Evolutionary conservation across 2,888 invertebrate species (phyloP).

Genomic region (Bellardia bayeri): DNA sequence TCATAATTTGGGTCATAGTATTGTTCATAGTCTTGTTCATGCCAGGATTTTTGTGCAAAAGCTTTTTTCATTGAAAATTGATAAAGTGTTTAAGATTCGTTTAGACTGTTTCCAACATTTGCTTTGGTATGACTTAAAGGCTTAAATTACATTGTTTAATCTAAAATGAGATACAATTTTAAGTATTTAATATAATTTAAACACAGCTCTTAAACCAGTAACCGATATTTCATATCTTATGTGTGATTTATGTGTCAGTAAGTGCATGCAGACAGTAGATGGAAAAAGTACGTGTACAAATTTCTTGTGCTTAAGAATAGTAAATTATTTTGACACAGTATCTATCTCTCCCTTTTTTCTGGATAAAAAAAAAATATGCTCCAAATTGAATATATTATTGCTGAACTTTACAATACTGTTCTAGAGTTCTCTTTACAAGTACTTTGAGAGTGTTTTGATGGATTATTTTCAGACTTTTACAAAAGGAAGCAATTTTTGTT

Average conservation of each 20-base stretch:
- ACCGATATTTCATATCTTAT: conserved; percentile 2
- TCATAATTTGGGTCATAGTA: no score
- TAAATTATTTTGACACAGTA: no score
- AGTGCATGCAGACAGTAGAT: neutral
- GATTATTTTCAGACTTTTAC: no score
- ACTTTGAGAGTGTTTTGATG: no score
- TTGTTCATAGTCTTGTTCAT: no score
- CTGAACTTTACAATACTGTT: no score
- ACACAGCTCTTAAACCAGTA: neutral
- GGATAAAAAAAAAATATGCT: no score
- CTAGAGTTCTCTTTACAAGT: no score
- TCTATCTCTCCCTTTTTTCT: no score
- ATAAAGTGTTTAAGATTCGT: conserved; percentile 2
- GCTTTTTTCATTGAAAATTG: neutral
- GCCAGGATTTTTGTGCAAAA: neutral
- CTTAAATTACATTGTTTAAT: conserved; percentile 4
- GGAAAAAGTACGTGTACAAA: neutral
- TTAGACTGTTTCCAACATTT: neutral
- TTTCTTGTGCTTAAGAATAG: no score
- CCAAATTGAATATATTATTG: no score
- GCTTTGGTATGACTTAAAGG: neutral
- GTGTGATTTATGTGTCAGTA: conserved; percentile 6
- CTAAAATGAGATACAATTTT: neutral
- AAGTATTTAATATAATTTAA: neutral
- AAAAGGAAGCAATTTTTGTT: no score